Percentiles rank a stretch among this genome's conserved stretches.
Conservation (phyloP, 2,113 vertebrate genomes). For the Xenopus laevis region DNA sequence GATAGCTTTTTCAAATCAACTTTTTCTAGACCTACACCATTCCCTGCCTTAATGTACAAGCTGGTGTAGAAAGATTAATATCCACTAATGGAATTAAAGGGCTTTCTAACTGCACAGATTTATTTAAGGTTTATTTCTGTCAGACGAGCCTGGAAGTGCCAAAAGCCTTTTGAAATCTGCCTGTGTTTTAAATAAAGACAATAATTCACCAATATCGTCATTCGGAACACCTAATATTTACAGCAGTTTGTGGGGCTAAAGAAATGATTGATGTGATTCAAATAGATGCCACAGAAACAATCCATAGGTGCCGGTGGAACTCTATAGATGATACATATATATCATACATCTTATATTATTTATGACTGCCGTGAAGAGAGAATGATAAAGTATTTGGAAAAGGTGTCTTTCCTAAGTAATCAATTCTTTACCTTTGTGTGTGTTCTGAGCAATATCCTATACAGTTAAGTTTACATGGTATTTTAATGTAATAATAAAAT, state of each 20-base stretch:
- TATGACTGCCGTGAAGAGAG: constrained; percentile 24
- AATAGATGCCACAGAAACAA: constrained; percentile 30
- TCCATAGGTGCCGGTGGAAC: constrained; percentile 32
- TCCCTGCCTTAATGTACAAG: too few species aligned
- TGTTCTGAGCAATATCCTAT: constrained; percentile 7
- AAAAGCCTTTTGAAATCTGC: too few species aligned
- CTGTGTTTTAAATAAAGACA: neutral
- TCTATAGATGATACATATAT: constrained; percentile 34
- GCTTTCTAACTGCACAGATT: too few species aligned
- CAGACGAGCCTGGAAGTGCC: too few species aligned
- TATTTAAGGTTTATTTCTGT: too few species aligned
- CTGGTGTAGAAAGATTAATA: too few species aligned
- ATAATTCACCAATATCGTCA: constrained; percentile 25
- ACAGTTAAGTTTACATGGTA: neutral
- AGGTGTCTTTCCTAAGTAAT: constrained; percentile 18
- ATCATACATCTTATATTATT: constrained; percentile 28
- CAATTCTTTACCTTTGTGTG: constrained; percentile 12
- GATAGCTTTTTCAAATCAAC: too few species aligned
- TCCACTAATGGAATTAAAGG: too few species aligned
- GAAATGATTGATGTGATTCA: constrained; percentile 39
- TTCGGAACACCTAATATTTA: constrained; percentile 28
- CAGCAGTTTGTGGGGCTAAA: constrained; percentile 17
- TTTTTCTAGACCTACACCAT: too few species aligned
- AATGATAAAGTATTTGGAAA: constrained; percentile 31
- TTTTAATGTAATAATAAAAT: constrained; percentile 32